Evolutionary conservation across 2,888 invertebrate species (phyloP).

Genomic region (Anthophora plumipes): DNA sequence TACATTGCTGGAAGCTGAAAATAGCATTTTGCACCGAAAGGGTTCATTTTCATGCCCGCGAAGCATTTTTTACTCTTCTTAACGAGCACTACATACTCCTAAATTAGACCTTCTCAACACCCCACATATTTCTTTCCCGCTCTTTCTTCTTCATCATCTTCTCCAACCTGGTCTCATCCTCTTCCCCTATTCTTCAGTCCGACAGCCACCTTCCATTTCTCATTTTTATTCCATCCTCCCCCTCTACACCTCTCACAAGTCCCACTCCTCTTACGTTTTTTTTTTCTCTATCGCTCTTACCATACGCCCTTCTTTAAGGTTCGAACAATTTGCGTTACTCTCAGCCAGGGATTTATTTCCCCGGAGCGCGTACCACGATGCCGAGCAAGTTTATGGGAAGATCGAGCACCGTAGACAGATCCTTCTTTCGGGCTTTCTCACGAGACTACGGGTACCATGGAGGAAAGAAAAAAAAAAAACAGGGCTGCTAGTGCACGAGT

Average conservation of each 20-base stretch:
- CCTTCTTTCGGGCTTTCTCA: constrained; percentile 4
- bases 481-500: constrained; percentile 9
- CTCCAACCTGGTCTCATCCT: background rate
- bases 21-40: background rate
- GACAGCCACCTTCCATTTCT: constrained; percentile 30
- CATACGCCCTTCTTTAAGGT: background rate
- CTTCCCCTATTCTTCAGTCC: background rate
- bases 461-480: too few species aligned
- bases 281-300: too few species aligned
- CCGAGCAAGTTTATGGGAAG: constrained; percentile 47
- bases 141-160: background rate
- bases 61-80: background rate
- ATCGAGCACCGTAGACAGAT: constrained; percentile 30
- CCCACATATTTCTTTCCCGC: background rate
- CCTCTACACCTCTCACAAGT: background rate
- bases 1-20: background rate
- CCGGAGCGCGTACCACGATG: background rate
- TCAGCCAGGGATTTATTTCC: constrained; percentile 35
- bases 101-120: constrained; percentile 1
- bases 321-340: constrained; percentile 52
- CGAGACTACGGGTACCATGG: background rate
- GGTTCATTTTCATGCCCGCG: background rate
- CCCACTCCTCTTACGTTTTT: background rate
- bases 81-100: background rate
- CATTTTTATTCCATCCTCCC: constrained; percentile 26